These are phyloP conservation scores for Ptyas mucosa DNA, from an alignment of 2,113 vertebrate genomes.

Conservation along the genomic window DNA sequence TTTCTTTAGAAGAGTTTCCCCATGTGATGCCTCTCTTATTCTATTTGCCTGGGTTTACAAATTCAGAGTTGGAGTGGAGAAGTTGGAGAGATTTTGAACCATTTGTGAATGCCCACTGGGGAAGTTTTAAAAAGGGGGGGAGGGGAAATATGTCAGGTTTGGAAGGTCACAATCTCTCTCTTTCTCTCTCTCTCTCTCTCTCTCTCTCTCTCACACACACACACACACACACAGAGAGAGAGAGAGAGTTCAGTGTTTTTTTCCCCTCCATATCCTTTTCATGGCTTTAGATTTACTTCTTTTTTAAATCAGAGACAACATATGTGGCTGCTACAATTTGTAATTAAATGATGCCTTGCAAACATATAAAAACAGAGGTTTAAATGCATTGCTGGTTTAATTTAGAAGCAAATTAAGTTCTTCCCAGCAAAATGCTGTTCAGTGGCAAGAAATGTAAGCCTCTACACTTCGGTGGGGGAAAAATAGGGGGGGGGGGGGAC, in stretches of 20 bases:
- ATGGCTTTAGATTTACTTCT: not conserved
- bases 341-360: not conserved
- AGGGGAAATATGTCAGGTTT: not conserved
- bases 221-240: too few species aligned
- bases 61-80: not conserved
- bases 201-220: too few species aligned
- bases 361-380: not conserved
- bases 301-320: too few species aligned
- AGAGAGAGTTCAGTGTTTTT: not conserved
- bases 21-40: not conserved
- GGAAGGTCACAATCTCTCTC: not conserved
- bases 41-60: not conserved
- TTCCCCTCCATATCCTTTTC: not conserved
- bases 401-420: not conserved
- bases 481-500: not conserved
- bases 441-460: not conserved
- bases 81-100: not conserved
- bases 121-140: not conserved
- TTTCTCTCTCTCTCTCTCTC: too few species aligned
- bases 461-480: not conserved
- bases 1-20: not conserved
- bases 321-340: not conserved
- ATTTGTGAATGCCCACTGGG: not conserved
- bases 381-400: not conserved
- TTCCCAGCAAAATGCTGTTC: not conserved